Base-by-base conservation (phyloP, 2,888 invertebrate species). In the Amblyjoppa proteus region DNA sequence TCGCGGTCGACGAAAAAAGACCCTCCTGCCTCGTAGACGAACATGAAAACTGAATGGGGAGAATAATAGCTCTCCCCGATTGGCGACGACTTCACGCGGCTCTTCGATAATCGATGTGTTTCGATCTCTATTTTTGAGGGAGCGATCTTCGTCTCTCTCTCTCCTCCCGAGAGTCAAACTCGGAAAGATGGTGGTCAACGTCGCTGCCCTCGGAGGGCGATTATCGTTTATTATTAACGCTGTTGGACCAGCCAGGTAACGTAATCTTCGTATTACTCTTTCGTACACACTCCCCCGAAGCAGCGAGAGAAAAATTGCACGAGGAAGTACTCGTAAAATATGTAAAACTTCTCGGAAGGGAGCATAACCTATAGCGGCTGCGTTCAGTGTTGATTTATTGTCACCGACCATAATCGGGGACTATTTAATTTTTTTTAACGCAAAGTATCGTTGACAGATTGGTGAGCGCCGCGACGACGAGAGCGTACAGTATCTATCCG, bases 401-500 rank as follows among this genome's bases (percentile, higher is more conserved):
- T 53, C n/a, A 25, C n/a, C 25, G 20, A 1, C 20, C 56, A 6
- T 56, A n/a, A 28, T 58, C 25, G 4, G 1, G 11, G 16, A 16
- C 45, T 49, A 49, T 16, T 49, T 49, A 4, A 3, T 49, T 28
- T 25, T 58, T 58, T 28, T 25, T 28, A 58, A 13, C 1, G 1
- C 4, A 58, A 58, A 11, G 16, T 58, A n/a, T 28, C 41, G 11
- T 28, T 11, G 28, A 28, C 51, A 87, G 87, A 74, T 71, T 80
- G 11, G 56, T 58, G 41, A 78, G 49, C 75, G 75, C 34, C 38
- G 13, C 69, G 34, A 20, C 77, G n/a, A 53, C 76, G 38, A 87
- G 87, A 76, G 66, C n/a, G 16, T 94, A 94, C 86, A 92, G 92
- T 76, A 78, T 90, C 2, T 95, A 93, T 89, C 93, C 96, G 0